Percentiles rank a stretch among this genome's conserved stretches.
Conservation (phyloP, 2,888 invertebrate genomes). For the Euclidia mi region DNA sequence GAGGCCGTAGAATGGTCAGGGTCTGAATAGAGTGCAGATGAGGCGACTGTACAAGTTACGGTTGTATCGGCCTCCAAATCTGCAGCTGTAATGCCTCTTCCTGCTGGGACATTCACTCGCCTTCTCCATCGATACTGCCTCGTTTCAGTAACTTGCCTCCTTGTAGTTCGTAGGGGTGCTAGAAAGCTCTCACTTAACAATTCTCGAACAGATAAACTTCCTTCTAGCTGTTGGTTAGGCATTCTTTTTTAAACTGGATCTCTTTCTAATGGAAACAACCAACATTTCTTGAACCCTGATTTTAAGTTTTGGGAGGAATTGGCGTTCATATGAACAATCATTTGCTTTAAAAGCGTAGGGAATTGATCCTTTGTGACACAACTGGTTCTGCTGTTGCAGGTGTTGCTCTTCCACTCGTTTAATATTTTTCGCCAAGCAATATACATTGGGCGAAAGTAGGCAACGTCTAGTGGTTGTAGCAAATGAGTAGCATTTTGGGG, state of each 20-base stretch:
- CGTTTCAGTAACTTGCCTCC: conserved; percentile 31
- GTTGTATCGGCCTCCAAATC: conserved; percentile 24
- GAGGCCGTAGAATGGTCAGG: too few species aligned
- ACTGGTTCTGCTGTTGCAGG: conserved; percentile 25
- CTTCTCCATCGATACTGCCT: conserved; percentile 31
- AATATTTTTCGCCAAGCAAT: conserved; percentile 17
- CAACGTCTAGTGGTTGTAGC: conserved; percentile 22
- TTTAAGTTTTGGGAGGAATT: conserved; percentile 38
- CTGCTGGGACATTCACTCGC: conserved; percentile 35
- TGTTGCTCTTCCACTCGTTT: conserved; percentile 19
- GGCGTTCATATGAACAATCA: conserved; percentile 37
- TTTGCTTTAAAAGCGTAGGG: conserved; percentile 39
- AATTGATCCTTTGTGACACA: conserved; percentile 38
- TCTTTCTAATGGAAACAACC: conserved; percentile 24
- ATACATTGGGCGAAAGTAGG: conserved; percentile 25
- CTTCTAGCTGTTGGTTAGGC: conserved; percentile 19
- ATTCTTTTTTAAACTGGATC: conserved; percentile 18
- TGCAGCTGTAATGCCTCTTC: conserved; percentile 32
- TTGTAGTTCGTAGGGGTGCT: conserved; percentile 32
- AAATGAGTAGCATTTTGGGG: conserved; percentile 22
- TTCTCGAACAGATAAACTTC: conserved; percentile 18
- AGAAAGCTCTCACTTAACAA: conserved; percentile 19
- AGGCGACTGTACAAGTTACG: too few species aligned
- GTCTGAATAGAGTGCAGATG: conserved; percentile 18
- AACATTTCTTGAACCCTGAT: conserved; percentile 41